phyloP scores from a whole-genome alignment of 1,140 invertebrate genomes.

The Cotesia chilonis region DNA sequence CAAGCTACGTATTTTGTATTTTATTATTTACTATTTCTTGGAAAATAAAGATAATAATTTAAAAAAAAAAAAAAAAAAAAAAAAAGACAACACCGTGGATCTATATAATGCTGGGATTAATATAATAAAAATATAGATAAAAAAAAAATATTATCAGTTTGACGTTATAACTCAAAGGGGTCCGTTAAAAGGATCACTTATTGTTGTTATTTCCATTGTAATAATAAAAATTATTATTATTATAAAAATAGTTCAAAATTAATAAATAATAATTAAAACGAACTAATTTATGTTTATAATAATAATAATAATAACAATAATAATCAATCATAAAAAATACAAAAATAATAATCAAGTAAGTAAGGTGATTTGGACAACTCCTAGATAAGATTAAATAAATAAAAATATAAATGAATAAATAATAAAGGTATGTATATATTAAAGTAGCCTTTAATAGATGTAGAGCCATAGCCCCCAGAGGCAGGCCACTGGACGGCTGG shows the following conservation, averaged over 20 bases:
- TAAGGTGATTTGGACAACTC: conserved; percentile 50
- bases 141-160: no score
- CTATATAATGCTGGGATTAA: background rate
- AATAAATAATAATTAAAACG: conserved; percentile 27
- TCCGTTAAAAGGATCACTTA: no score
- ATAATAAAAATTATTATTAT: no score
- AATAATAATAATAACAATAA: no score
- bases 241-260: conserved; percentile 1
- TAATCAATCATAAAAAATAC: background rate
- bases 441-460: conserved; percentile 61
- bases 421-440: conserved; percentile 58
- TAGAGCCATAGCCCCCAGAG: conserved; percentile 61
- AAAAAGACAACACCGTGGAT: conserved; percentile 11
- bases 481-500: conserved; percentile 61
- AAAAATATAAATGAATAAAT: conserved; percentile 39
- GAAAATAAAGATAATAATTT: background rate
- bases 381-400: conserved; percentile 48
- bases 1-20: conserved; percentile 36
- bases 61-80: conserved; percentile 15
- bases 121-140: background rate
- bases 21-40: conserved; percentile 17
- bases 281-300: no score
- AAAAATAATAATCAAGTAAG: conserved; percentile 42
- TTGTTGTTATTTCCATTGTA: no score
- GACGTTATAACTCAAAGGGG: no score